These are phyloP conservation scores for Ischnus inquisitorius DNA, from an alignment of 2,888 invertebrate genomes.

Conservation along the genomic window DNA sequence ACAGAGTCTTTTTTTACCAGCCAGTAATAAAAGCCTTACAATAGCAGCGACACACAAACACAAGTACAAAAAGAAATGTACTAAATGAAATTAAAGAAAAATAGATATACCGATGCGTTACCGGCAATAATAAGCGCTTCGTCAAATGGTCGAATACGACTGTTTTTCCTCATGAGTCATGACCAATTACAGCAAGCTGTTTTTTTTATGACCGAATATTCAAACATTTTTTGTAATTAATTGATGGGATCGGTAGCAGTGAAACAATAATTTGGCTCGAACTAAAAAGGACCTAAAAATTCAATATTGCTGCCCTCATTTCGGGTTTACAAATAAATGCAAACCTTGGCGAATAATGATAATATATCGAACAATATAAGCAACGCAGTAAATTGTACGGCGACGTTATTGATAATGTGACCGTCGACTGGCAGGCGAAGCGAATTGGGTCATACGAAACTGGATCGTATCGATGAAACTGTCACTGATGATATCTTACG, in stretches of 20 bases:
- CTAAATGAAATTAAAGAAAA: not conserved
- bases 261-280: too few relatives aligned
- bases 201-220: not conserved
- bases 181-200: not conserved
- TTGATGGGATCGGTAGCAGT: too few relatives aligned
- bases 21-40: too few relatives aligned
- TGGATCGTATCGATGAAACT: conserved; percentile 60
- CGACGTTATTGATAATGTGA: conserved; percentile 8
- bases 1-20: too few relatives aligned
- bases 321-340: too few relatives aligned
- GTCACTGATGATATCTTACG: conserved; percentile 44
- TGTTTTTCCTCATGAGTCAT: conserved; percentile 33
- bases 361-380: not conserved
- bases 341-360: too few relatives aligned
- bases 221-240: too few relatives aligned
- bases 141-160: conserved; percentile 26
- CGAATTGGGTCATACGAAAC: conserved; percentile 56
- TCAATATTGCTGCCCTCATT: too few relatives aligned
- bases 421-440: conserved; percentile 1
- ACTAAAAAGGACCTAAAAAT: too few relatives aligned
- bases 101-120: not conserved
- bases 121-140: not conserved
- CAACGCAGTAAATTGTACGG: not conserved
- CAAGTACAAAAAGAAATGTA: too few relatives aligned
- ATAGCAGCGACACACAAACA: too few relatives aligned